Evolutionary conservation across 2,888 invertebrate genomes (phyloP).

Genomic region (Bhutanitis thaidina): DNA sequence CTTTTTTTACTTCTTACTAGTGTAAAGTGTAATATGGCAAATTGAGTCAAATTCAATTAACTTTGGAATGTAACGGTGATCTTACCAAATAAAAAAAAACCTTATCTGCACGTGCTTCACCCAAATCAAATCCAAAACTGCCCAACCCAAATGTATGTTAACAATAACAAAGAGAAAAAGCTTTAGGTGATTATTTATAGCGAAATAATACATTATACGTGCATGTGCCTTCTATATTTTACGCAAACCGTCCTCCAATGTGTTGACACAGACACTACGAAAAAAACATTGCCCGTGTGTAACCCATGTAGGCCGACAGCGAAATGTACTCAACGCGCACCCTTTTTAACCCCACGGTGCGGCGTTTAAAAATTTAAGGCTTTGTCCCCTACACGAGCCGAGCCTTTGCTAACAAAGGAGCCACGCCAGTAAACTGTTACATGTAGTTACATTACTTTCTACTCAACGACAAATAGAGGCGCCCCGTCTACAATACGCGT

Average conservation of each 20-base stretch:
- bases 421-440: slow-evolving; percentile 11
- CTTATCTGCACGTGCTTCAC: no score
- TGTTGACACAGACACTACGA: slow-evolving; percentile 5
- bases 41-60: no score
- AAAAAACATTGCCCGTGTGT: slow-evolving; percentile 5
- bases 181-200: no score
- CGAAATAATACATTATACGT: no score
- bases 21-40: no score
- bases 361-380: slow-evolving; percentile 31
- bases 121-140: no score
- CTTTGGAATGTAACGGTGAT: no score
- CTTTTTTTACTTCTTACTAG: no score
- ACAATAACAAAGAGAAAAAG: no score
- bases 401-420: slow-evolving; percentile 15
- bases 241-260: slow-evolving; percentile 1
- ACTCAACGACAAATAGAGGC: slow-evolving; percentile 19
- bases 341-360: slow-evolving; percentile 25
- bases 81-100: no score
- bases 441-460: slow-evolving; percentile 20
- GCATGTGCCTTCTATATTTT: neutral
- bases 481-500: slow-evolving; percentile 9
- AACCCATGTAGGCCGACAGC: slow-evolving; percentile 13
- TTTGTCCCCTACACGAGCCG: slow-evolving; percentile 24
- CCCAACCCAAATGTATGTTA: no score
- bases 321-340: slow-evolving; percentile 23